Base-by-base conservation (phyloP, 2,888 invertebrate genomes). In the Napeogenes inachia region DNA sequence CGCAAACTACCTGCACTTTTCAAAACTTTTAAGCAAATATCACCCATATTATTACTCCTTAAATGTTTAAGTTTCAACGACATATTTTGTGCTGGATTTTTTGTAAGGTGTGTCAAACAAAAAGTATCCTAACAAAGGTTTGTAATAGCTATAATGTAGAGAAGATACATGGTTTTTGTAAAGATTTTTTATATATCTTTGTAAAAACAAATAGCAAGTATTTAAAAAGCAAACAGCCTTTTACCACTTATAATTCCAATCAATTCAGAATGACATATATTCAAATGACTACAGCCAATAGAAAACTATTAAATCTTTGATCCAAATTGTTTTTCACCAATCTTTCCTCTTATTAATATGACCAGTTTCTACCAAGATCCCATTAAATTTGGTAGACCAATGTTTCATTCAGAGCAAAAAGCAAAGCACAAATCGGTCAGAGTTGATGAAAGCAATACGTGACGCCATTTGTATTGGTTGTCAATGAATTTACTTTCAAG, bases 381-480 rank as follows among this genome's bases (percentile, higher is more conserved):
- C 8, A 42, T 42, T 12, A 42, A n/a, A 42, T 3, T 42, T 42
- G 2, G 4, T 35, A 30, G 21, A 50, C 30, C 38, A 38, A 45
- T 38, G n/a, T n/a, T 35, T 54, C 32, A 13, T 32, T 53, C 35
- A 4, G 30, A 62, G 63, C 55, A 59, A 62, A 62, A 54, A 54
- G 42, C 32, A 56, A 54, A 57, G 55, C 54, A 62, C 64, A 75
- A 75, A 71, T 77, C 73, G 75, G 77, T 70, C 75, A 75, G 61
- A 71, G 71, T 73, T 68, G 76, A 80, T 77, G 82, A 83, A 83
- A 83, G 82, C 80, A 71, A 70, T 70, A 75, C 81, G 79, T 80
- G 83, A 74, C 70, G 68, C 54, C 74, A 72, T 64, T 81, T 67
- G 73, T 77, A 79, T 80, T 74, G 68, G 62, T 61, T 60, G 67